Conservation (phyloP, 1,140 invertebrate genomes). For the Oreohelix idahoensis region DNA sequence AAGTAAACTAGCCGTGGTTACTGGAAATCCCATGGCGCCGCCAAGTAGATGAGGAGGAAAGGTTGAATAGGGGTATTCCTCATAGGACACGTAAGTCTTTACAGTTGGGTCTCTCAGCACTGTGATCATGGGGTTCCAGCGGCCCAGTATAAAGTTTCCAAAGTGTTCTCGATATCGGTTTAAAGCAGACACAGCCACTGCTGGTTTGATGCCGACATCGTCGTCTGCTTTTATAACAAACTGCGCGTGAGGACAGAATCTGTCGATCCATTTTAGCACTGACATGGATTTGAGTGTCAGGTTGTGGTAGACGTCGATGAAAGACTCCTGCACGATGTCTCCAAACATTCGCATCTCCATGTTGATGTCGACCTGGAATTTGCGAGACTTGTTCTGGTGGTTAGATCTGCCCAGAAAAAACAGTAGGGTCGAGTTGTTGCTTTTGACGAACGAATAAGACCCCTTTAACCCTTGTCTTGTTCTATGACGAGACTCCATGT, state of each 20-base stretch:
- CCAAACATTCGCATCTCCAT: constrained; percentile 78
- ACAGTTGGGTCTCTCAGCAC: background rate
- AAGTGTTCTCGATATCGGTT: background rate
- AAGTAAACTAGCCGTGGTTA: background rate
- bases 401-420: constrained; percentile 51
- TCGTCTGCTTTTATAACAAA: constrained; percentile 75
- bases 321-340: constrained; percentile 86
- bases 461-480: constrained; percentile 47
- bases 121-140: background rate
- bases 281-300: constrained; percentile 90
- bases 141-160: constrained; percentile 49
- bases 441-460: constrained; percentile 32
- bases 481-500: background rate
- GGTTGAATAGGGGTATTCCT: background rate
- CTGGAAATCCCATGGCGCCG: constrained; percentile 20
- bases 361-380: constrained; percentile 68
- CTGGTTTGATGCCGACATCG: constrained; percentile 50
- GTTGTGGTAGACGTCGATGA: constrained; percentile 85
- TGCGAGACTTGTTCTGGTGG: constrained; percentile 61
- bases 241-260: constrained; percentile 77
- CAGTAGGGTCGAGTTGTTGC: constrained; percentile 40
- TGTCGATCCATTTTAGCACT: constrained; percentile 84
- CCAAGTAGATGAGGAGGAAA: constrained; percentile 13
- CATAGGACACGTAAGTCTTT: background rate
- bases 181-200: constrained; percentile 37